These are phyloP conservation scores for Microtus pennsylvanicus DNA, from an alignment of 2,113 vertebrate species.

Conservation along the genomic window DNA sequence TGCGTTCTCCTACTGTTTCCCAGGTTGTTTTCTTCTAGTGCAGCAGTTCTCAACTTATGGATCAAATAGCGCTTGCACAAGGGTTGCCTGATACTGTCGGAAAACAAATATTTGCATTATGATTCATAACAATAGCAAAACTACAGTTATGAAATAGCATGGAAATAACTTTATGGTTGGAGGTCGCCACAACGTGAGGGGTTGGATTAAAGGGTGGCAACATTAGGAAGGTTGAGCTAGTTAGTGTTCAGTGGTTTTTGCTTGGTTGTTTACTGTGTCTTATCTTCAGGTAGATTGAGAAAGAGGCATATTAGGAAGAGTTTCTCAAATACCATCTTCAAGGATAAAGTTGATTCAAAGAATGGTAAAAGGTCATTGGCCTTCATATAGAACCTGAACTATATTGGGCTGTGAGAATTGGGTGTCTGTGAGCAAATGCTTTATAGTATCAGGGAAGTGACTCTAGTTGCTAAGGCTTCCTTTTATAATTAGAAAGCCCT, in stretches of 20 bases:
- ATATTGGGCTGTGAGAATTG: slow-evolving; percentile 13
- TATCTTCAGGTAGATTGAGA: slow-evolving; percentile 33
- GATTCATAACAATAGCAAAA: background rate
- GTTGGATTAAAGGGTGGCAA: background rate
- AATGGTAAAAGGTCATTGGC: background rate
- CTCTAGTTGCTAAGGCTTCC: slow-evolving; percentile 42
- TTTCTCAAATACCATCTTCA: slow-evolving; percentile 37
- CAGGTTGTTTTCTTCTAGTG: slow-evolving; percentile 22
- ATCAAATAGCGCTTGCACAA: background rate
- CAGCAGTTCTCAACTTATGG: background rate
- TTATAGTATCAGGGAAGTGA: slow-evolving; percentile 5
- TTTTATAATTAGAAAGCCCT: slow-evolving; percentile 41
- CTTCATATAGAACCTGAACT: slow-evolving; percentile 46
- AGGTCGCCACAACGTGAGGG: background rate
- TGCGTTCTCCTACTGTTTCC: background rate
- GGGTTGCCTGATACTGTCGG: background rate
- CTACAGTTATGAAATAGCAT: background rate
- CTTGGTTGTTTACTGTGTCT: slow-evolving; percentile 43
- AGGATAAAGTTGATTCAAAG: slow-evolving; percentile 40
- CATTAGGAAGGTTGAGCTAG: background rate
- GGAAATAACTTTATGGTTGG: background rate
- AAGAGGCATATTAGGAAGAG: background rate
- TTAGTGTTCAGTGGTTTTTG: background rate
- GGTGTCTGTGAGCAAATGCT: slow-evolving; percentile 10
- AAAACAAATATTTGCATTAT: background rate